Evolutionary conservation across 2,113 vertebrate genomes (phyloP), one percentile per base, ranked within the genome.

Genomic region (Barbus barbus): DNA sequence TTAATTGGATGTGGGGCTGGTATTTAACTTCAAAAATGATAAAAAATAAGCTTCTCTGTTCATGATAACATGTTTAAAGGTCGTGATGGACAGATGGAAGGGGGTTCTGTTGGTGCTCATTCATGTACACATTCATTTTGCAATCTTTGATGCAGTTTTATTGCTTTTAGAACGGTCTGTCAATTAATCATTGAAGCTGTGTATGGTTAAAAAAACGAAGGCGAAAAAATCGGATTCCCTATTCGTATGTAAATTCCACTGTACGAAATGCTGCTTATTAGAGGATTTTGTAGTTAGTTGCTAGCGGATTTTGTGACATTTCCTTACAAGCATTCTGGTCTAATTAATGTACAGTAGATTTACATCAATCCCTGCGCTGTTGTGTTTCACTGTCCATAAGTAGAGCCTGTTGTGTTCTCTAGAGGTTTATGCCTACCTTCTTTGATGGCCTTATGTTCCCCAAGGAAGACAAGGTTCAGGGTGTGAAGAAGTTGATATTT

Each of bases 401-500:
- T 56, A 18, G 20, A 33, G 9, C 46, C 20, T 56, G 9, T 22
- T 38, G 31, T 78, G 8, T 63, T 53, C 41, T 65, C 41, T n/a
- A n/a, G 38, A 11, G 24, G 24, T 51, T 46, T 16, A 56, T 31
- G 0, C 18, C 20, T 46, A 60, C 14, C 58, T 77, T 61, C 33
- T 72, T 60, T 79, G 9, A 73, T 63, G 4, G 11, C 53, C 31
- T 56, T n/a, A 12, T 33, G 28, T 51, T 74, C 22, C 22, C 31
- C 16, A 20, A 65, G 51, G 48, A 41, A 74, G 53, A 63, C 63
- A 56, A 46, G 33, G 26, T 63, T 78, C 69, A 78, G 75, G 28
- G 36, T n/a, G 46, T 38, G 58, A 48, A 51, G 44, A 51, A 26
- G 75, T 22, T 58, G 20, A 84, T 88, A 7, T 76, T 84, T 84